Percentiles rank a stretch among this genome's conserved stretches.
Evolutionary conservation across 2,888 invertebrate species (phyloP).

Genomic region (Tachina fera): DNA sequence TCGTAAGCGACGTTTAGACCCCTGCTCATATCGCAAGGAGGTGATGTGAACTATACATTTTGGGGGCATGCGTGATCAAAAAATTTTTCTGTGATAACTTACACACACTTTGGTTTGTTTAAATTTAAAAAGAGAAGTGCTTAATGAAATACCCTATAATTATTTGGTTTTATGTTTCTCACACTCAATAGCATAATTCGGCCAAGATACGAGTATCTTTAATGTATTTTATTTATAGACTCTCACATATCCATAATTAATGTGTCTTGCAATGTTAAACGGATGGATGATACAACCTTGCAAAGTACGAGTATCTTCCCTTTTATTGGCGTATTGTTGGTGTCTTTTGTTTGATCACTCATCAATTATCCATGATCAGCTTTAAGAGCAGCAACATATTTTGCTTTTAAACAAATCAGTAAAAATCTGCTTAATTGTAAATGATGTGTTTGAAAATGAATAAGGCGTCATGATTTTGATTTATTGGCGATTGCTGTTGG

Average conservation of each 20-base stretch:
- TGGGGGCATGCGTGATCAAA: no score
- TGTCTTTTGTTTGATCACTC: slow-evolving; percentile 4
- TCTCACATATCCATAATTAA: neutral
- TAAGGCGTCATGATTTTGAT: slow-evolving; percentile 33
- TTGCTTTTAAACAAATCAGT: slow-evolving; percentile 20
- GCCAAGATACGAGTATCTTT: slow-evolving; percentile 30
- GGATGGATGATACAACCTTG: slow-evolving; percentile 50
- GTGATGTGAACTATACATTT: no score
- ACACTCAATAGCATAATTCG: slow-evolving; percentile 32
- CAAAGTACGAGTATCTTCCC: slow-evolving; percentile 36
- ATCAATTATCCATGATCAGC: slow-evolving; percentile 30
- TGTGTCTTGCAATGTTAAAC: slow-evolving; percentile 1
- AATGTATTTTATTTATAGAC: neutral
- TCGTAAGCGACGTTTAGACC: no score
- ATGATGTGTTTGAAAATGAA: slow-evolving; percentile 13
- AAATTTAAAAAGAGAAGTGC: no score
- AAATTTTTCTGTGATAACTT: no score
- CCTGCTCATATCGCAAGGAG: no score
- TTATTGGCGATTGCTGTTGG: slow-evolving; percentile 6
- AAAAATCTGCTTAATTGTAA: slow-evolving; percentile 32
- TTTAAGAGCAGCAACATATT: slow-evolving; percentile 14
- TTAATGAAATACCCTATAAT: neutral
- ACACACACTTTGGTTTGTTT: no score
- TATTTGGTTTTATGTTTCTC: slow-evolving; percentile 16
- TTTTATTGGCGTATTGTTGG: slow-evolving; percentile 10